Evolutionary conservation across 2,888 invertebrate species (phyloP), one percentile per base, ranked within the genome.

Genomic region (Melinopterus prodromus): DNA sequence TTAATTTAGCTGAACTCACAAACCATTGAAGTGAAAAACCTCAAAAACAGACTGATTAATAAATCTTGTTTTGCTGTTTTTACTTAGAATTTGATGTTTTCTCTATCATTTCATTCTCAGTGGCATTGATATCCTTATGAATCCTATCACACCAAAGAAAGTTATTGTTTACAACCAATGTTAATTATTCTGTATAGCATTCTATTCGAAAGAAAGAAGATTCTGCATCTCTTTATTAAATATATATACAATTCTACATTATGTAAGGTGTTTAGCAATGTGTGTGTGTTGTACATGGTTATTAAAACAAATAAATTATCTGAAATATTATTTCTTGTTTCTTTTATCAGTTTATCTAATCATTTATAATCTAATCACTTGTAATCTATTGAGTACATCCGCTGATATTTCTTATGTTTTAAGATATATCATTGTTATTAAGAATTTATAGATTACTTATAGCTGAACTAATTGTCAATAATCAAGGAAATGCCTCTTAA

Each of bases 241-340:
- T 36, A 72, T 16, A 15, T 72, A 72, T 72, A 72, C 35, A 72
- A 16, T 36, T 72, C n/a, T 72, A 72, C 26, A 15, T 72, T 72
- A 72, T 72, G 35, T 36, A 72, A 72, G 72, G 72, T 72, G 26
- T 72, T 36, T 53, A 53, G 53, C 53, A 53, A 53, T 53, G 53
- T 53, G 26, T 53, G 26, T 26, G 53, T 53, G 53, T 53, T 82
- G 82, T 82, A 82, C 82, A 82, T 82, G 82, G 80, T 80, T 81
- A 82, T 81, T 80, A 80, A 81, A 80, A 81, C 82, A 81, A 81
- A 81, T 78, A 82, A 82, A 82, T 82, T 71, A 80, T 80, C 70
- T 75, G 53, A 80, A 76, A 71, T 71, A 53, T 53, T 53, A 53
- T 53, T 53, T 12, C 53, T 12, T 53, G 53, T 53, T 53, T 4